A percentile compares a stretch with the other conserved stretches of the same genome.
These are phyloP conservation scores for Trachelus iudaicus DNA, from an alignment of 2,888 invertebrate species.

Conservation along the genomic window DNA sequence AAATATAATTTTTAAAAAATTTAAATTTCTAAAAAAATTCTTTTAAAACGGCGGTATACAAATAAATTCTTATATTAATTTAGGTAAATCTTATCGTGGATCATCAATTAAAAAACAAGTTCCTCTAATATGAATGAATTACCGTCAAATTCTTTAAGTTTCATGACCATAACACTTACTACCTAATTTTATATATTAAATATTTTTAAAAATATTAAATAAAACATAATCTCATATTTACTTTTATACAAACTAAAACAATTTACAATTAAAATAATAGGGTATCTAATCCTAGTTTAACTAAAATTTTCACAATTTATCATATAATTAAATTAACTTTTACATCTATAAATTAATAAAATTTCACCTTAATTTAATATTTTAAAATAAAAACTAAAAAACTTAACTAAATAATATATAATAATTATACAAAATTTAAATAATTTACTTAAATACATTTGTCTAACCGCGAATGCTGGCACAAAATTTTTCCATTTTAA, in stretches of 20 bases:
- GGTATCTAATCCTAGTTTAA: constrained; percentile 78
- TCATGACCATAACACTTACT: constrained; percentile 72
- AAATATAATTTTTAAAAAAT: constrained; percentile 75
- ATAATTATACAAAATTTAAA: constrained; percentile 65
- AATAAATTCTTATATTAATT: constrained; percentile 63
- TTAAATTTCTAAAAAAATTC: constrained; percentile 65
- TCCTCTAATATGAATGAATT: constrained; percentile 78
- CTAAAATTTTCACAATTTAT: constrained; percentile 63
- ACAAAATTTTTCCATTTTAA: constrained; percentile 68
- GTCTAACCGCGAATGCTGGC: constrained; percentile 80
- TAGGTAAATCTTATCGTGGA: constrained; percentile 71
- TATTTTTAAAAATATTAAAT: no score
- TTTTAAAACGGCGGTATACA: constrained; percentile 64
- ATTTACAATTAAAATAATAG: constrained; percentile 72
- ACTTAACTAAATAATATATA: no score
- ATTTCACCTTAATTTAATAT: constrained; percentile 72
- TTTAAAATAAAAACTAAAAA: no score
- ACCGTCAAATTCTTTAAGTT: constrained; percentile 79
- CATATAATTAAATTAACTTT: constrained; percentile 59
- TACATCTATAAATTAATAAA: constrained; percentile 67
- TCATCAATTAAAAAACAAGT: constrained; percentile 77
- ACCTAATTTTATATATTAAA: no score
- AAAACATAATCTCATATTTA: no score
- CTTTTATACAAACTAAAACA: no score
- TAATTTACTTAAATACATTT: constrained; percentile 70